Base-by-base conservation (phyloP, 2,888 invertebrate species). In the Athalia cordata region DNA sequence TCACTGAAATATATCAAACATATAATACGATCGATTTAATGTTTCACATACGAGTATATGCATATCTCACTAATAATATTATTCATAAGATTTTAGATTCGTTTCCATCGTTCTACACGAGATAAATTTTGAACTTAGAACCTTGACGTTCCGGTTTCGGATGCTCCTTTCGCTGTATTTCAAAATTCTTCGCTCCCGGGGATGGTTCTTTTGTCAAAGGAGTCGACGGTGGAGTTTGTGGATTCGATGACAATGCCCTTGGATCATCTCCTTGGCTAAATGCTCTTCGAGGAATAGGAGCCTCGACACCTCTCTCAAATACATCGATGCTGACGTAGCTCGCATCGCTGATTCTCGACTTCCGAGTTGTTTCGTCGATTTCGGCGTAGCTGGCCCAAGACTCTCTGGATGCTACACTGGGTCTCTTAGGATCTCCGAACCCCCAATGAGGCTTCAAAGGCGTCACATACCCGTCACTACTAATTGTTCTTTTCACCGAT, bases 251-350 rank as follows among this genome's bases (percentile, higher is more conserved):
- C 11, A 79, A 43, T 11, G 80, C 52, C n/a, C 70, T 62, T 9
- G 83, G 81, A 4, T 86, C 81, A 4, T 87, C 85, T 55, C 83
- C 83, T 62, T 87, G 85, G 55, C 87, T 87, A 75, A 84, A 81
- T 5, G 86, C 82, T 45, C 87, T 82, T 15, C 86, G 79, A 4
- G 86, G 85, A 8, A 29, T 29, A 29, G 83, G 82, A 8, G 82
- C 47, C 0, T 86, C 84, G n/a, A 79, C 77, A 0, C 81, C 80
- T 1, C 83, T 68, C 66, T 87, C 85, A 4, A 68, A 62, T 0
- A 47, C 78, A 13, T 65, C 78, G 8, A 84, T 74, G 59, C 83
- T 85, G 3, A 77, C 85, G 65, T 84, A 83, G 49, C 84, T 84
- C 5, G 76, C 81, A 13, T 82, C 79, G 75, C 83, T 84, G 0